These are phyloP conservation scores for Cistogaster globosa DNA, from an alignment of 2,888 invertebrate species.

Conservation along the genomic window DNA sequence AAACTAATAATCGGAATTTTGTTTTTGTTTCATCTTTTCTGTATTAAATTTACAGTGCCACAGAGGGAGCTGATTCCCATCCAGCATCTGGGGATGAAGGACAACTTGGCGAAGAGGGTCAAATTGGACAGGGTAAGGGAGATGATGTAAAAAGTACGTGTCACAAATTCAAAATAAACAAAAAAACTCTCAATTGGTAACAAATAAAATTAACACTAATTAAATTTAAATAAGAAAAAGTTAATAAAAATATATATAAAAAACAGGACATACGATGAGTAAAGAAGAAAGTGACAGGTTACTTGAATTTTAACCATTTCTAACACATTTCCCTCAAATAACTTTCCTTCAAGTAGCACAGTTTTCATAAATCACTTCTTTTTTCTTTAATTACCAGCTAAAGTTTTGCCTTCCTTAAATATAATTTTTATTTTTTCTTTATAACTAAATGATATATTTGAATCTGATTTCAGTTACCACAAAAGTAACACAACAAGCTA, in stretches of 20 bases:
- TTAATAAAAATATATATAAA: constrained; percentile 39
- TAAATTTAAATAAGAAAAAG: constrained; percentile 3
- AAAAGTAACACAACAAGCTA: constrained; percentile 94
- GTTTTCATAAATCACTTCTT: not conserved
- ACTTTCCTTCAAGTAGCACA: not conserved
- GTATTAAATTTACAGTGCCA: constrained; percentile 86
- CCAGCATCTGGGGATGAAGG: constrained; percentile 90
- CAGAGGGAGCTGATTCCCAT: constrained; percentile 95
- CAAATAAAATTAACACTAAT: constrained; percentile 55
- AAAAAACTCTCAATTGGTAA: constrained; percentile 73
- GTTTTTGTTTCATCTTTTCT: constrained; percentile 55
- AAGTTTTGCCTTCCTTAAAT: not conserved
- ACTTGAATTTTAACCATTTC: constrained; percentile 62
- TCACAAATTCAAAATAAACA: constrained; percentile 75
- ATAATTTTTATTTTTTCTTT: not conserved
- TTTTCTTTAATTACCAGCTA: not conserved
- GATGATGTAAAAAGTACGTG: constrained; percentile 80
- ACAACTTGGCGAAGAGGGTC: constrained; percentile 89
- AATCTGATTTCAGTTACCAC: constrained; percentile 87
- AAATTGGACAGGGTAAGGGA: constrained; percentile 89
- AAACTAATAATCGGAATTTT: constrained; percentile 31
- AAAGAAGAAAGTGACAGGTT: constrained; percentile 78
- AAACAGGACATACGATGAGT: constrained; percentile 32
- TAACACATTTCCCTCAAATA: not conserved
- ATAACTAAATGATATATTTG: constrained; percentile 30